A percentile compares a stretch with the other conserved stretches of the same genome.
phyloP scores from a whole-genome alignment of 2,797 vertebrate genomes.

The Sebastes hubbsi region DNA sequence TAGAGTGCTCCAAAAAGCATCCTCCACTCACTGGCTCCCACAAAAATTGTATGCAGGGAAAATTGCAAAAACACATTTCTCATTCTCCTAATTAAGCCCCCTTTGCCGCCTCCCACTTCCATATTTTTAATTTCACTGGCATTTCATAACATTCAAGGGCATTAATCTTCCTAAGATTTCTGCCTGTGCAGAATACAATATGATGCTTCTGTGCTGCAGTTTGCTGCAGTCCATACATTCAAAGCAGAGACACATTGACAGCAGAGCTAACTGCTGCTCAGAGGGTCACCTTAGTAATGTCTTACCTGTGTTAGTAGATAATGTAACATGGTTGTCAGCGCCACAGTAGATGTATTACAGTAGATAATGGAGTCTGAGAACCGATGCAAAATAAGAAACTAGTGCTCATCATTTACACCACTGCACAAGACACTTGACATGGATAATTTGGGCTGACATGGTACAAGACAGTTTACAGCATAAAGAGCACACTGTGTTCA shows the following conservation, averaged over 20 bases:
- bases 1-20: neutral
- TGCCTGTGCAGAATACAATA: neutral
- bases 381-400: slow-evolving; percentile 20
- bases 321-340: slow-evolving; percentile 7
- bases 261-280: slow-evolving; percentile 7
- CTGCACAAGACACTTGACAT: slow-evolving; percentile 33
- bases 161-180: slow-evolving; percentile 6
- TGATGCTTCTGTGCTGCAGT: neutral
- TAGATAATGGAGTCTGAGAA: slow-evolving; percentile 25
- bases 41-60: neutral
- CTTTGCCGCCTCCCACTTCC: neutral
- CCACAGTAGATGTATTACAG: slow-evolving; percentile 15
- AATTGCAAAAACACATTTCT: slow-evolving; percentile 7
- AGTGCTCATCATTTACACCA: slow-evolving; percentile 29
- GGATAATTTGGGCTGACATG: slow-evolving; percentile 46
- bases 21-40: neutral
- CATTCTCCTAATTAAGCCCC: slow-evolving; percentile 17
- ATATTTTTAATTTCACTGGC: slow-evolving; percentile 23
- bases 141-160: slow-evolving; percentile 44
- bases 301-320: neutral
- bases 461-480: slow-evolving; percentile 20
- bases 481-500: slow-evolving; percentile 17
- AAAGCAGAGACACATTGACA: neutral
- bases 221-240: neutral
- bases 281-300: slow-evolving; percentile 28